Conservation (phyloP, 2,113 vertebrate genomes). For the Barbus barbus region DNA sequence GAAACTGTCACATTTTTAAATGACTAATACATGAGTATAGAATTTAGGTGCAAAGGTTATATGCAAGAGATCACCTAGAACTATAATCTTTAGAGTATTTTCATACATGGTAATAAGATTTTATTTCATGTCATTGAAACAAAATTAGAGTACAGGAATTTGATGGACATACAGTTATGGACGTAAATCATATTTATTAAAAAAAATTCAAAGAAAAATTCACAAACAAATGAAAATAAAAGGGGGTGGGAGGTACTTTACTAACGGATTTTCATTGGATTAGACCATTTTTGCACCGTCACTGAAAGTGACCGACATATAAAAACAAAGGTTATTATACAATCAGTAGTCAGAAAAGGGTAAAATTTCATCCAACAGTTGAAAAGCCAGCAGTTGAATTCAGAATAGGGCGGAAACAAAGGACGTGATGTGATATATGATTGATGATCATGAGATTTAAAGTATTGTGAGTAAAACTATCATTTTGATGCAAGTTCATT, state of each 20-base stretch:
- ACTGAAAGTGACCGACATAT: constrained; percentile 60
- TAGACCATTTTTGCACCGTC: constrained; percentile 82
- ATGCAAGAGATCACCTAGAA: neutral
- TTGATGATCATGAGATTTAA: neutral
- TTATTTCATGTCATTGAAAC: neutral
- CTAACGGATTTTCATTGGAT: constrained; percentile 60
- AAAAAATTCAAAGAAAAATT: constrained; percentile 66
- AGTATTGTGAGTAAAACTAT: neutral
- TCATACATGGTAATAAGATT: neutral
- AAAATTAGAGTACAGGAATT: neutral
- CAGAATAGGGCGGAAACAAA: constrained; percentile 43
- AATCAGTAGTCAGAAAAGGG: constrained; percentile 62
- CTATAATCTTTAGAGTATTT: neutral
- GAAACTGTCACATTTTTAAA: neutral
- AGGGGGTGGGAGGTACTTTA: neutral
- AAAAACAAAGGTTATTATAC: constrained; percentile 45
- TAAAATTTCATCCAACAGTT: neutral
- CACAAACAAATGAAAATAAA: constrained; percentile 27
- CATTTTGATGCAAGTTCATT: neutral
- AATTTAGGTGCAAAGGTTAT: neutral
- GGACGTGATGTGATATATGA: neutral
- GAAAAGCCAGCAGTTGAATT: neutral
- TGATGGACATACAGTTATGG: neutral
- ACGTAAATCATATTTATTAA: constrained; percentile 72
- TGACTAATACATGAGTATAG: neutral